Evolutionary conservation across 2,113 vertebrate species (phyloP).

Genomic region (Scartelaos histophorus): DNA sequence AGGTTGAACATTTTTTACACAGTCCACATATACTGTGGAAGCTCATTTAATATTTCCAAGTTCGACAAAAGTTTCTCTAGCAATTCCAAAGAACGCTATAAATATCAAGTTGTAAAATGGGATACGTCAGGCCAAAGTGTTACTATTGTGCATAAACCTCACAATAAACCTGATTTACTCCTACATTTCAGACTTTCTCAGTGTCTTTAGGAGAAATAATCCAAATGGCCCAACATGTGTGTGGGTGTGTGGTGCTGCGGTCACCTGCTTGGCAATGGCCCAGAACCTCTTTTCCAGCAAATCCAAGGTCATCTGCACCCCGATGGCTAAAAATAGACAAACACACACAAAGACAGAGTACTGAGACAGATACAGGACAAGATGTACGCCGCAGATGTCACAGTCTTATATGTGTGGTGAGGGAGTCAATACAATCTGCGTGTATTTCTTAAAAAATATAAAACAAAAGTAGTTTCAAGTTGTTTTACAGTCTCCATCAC

Average conservation of each 20-base stretch:
- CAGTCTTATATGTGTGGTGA: conserved; percentile 29
- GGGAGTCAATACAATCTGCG: background rate
- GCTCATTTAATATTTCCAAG: too few relatives aligned
- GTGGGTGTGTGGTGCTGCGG: conserved; percentile 3
- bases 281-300: conserved; percentile 68
- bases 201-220: background rate
- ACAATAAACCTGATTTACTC: too few relatives aligned
- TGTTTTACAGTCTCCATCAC: background rate
- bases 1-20: too few relatives aligned
- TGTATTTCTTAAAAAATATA: background rate
- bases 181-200: too few relatives aligned
- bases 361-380: conserved; percentile 30
- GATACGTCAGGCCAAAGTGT: background rate
- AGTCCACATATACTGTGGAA: too few relatives aligned
- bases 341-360: conserved; percentile 21
- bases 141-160: background rate
- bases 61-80: too few relatives aligned
- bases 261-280: conserved; percentile 69
- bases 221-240: conserved; percentile 7
- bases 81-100: too few relatives aligned
- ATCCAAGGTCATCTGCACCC: conserved; percentile 71
- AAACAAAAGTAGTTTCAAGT: background rate
- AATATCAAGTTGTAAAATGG: too few relatives aligned
- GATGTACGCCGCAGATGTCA: conserved; percentile 35
- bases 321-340: conserved; percentile 65